phyloP scores from a whole-genome alignment of 2,113 vertebrate genomes.

The Heterotis niloticus region DNA sequence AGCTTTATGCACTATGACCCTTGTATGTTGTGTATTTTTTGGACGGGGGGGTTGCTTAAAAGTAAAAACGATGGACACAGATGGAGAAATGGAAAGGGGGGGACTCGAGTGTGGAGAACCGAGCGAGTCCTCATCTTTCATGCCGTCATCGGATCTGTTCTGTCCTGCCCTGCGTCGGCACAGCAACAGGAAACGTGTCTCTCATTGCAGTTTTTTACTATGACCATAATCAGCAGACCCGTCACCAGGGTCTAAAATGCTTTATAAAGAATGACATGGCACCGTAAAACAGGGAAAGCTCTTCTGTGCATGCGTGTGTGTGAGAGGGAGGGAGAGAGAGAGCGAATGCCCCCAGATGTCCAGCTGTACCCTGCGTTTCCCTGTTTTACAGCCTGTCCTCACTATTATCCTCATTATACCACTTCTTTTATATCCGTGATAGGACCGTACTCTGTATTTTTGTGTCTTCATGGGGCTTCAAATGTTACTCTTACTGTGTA shows the following conservation, averaged over 20 bases:
- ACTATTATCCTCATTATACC: conserved; percentile 67
- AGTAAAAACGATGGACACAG: conserved; percentile 10
- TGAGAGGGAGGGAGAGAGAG: conserved; percentile 36
- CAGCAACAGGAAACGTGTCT: not conserved
- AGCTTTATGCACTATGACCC: conserved; percentile 32
- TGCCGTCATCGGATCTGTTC: conserved; percentile 41
- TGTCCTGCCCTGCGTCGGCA: not conserved
- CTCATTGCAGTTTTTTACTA: not conserved
- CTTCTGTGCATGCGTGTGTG: conserved; percentile 9
- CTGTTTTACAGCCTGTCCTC: conserved; percentile 51
- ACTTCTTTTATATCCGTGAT: conserved; percentile 76
- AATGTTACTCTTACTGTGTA: conserved; percentile 42
- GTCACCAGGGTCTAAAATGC: not conserved
- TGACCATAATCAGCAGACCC: not conserved
- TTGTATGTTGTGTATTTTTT: conserved; percentile 32
- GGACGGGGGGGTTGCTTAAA: conserved; percentile 8
- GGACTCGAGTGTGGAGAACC: conserved; percentile 24
- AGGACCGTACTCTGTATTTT: conserved; percentile 71
- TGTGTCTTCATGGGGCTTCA: conserved; percentile 59
- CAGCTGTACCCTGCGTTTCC: conserved; percentile 40
- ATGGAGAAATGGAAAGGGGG: conserved; percentile 25
- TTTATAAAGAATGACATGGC: not conserved
- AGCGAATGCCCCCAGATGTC: conserved; percentile 27
- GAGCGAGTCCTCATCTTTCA: conserved; percentile 25
- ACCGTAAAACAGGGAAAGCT: not conserved